Conservation (phyloP, 1,140 invertebrate species). For the Drosophila equinoxialis region DNA sequence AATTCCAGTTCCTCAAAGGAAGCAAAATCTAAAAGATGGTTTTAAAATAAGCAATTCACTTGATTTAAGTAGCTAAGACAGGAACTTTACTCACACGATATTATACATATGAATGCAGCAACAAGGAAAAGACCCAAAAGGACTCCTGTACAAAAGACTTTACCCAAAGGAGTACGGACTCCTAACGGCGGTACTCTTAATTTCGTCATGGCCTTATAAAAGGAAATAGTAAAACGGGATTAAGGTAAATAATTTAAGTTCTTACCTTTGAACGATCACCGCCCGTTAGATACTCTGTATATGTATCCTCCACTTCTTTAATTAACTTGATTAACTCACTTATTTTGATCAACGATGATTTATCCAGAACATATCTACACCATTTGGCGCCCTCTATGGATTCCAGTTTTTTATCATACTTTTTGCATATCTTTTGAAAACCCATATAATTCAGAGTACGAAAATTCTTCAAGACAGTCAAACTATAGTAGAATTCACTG, state of each 20-base stretch:
- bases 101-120: constrained; percentile 85
- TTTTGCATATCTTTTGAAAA: too few relatives aligned
- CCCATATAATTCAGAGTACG: too few relatives aligned
- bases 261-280: constrained; percentile 86
- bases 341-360: not conserved
- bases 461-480: too few relatives aligned
- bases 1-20: constrained; percentile 40
- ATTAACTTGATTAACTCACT: too few relatives aligned
- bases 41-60: too few relatives aligned
- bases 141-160: constrained; percentile 86
- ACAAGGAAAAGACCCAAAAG: constrained; percentile 82
- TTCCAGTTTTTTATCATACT: not conserved
- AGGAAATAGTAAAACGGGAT: too few relatives aligned
- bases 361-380: too few relatives aligned
- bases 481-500: too few relatives aligned
- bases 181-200: constrained; percentile 84
- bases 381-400: not conserved
- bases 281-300: constrained; percentile 80
- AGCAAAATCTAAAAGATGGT: not conserved
- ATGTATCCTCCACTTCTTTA: not conserved
- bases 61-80: too few relatives aligned
- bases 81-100: constrained; percentile 83
- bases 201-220: too few relatives aligned
- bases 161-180: constrained; percentile 86
- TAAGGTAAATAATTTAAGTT: constrained; percentile 72